Base-by-base conservation (phyloP, 2,113 vertebrate species). In the Trachemys scripta region DNA sequence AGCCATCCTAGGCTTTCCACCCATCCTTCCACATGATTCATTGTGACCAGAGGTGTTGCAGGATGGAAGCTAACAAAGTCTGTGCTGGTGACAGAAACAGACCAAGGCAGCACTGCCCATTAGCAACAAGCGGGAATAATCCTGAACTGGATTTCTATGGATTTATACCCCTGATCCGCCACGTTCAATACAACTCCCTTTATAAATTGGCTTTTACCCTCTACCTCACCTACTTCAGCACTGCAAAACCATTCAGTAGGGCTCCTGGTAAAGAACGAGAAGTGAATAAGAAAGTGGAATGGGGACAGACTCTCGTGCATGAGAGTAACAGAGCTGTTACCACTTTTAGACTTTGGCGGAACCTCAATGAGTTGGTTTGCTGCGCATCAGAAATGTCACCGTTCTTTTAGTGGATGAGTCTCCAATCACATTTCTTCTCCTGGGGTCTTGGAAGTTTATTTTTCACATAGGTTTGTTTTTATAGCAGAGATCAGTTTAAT, bases 381-480 rank as follows among this genome's bases (percentile, higher is more conserved):
- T 72, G 82, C 87, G 62, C 53, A 56, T 0, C 8, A 86, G 59
- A 85, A 69, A 35, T 13, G 22, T 42, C 50, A 62, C 54, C 10
- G 10, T 53, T 42, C 1, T 47, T 90, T 50, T 1, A 8, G 78
- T 76, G 51, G 78, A 65, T 79, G 53, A 22, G 14, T 1, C 78
- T 84, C 80, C 85, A 91, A 65, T 72, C 84, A 75, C 65, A 51
- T 90, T 85, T 95, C 80, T 80, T 80, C 51, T 69, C 54, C 84
- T 1, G 3, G 76, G 62, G 80, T 47, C 42, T 9, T 14, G 51
- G 82, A 80, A 93, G 82, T 87, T 96, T 94, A 87, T 90, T 96
- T 91, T 94, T 94, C 47, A 86, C 92, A 90, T 92, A 93, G 88
- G 81, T 7, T 42, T 14, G 62, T 80, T 88, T 84, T 95, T 93